Base-by-base conservation (phyloP, 2,113 vertebrate genomes). In the Taurulus bubalis region DNA sequence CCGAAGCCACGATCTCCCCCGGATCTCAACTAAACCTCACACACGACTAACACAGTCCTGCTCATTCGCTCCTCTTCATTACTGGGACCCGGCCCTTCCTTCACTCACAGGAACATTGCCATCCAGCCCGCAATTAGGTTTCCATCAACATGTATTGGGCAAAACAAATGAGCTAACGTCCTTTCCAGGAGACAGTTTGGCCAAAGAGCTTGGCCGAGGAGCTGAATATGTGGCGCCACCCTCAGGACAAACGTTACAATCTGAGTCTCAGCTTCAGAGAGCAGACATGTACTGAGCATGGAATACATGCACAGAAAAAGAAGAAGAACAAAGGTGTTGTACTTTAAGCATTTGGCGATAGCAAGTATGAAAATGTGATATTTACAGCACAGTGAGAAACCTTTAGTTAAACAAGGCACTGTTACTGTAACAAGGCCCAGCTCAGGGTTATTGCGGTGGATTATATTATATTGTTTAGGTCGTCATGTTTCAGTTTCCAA, bases 181-280 rank as follows among this genome's bases (percentile, higher is more conserved):
- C 24, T 38, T 71, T 59, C 62, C 20, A 22, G 10, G 16, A 16
- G 28, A 36, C 7, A n/a, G 56, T 20, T 47, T 47, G 58, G 38
- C 51, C 69, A 20, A 10, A 6, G 47, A 42, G 7, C 26, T 56
- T 42, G 1, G 5, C 24, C 18, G 2, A 45, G 32, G 28, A 73
- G 40, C 40, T 62, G 56, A 51, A 18, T 34, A 45, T 72, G 24
- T 58, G 38, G 53, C 65, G 28, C 20, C 63, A 58, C 49, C 62
- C 49, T 66, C 62, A 42, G 34, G 49, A 63, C 71, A 63, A 34
- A 49, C 20, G 18, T 26, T 36, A 32, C 59, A 51, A 5, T 55
- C 18, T 22, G 9, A 20, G 24, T 10, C 6, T n/a, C 1, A 75
- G 60, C 15, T 38, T 28, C 18, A 4, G 20, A 53, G 32, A 36